Percentiles rank a stretch among this genome's conserved stretches.
These are phyloP conservation scores for Nothoprocta pentlandii DNA, from an alignment of 2,113 vertebrate genomes.

Conservation along the genomic window DNA sequence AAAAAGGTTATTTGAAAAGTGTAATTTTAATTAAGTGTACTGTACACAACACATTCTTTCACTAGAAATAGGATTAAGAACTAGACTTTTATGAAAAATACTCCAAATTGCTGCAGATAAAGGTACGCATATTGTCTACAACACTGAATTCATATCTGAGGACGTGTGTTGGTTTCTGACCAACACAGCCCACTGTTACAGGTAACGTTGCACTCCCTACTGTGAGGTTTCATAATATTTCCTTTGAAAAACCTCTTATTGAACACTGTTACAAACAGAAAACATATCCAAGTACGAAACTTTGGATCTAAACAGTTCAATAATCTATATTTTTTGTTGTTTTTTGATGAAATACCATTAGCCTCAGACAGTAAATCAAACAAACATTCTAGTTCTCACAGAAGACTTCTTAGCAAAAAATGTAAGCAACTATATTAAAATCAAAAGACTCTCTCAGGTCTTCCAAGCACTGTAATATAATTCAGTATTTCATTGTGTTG, in stretches of 20 bases:
- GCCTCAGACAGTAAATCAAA: background rate
- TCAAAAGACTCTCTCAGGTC: background rate
- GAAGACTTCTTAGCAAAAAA: background rate
- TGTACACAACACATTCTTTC: background rate
- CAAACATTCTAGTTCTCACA: background rate
- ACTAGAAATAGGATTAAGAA: background rate
- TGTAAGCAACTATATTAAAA: background rate
- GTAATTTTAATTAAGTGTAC: background rate
- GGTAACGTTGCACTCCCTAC: background rate
- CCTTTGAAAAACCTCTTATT: background rate
- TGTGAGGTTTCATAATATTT: background rate
- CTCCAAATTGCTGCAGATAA: background rate
- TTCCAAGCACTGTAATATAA: background rate
- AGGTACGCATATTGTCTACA: background rate
- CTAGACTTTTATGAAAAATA: background rate
- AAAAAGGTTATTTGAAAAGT: background rate
- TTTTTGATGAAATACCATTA: background rate
- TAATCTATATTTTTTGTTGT: background rate
- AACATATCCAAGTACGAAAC: background rate
- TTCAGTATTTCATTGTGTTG: background rate
- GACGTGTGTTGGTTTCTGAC: background rate
- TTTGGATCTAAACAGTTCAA: background rate
- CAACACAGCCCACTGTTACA: background rate
- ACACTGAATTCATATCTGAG: rapidly evolving
- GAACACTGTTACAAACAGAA: background rate